These are phyloP conservation scores for Polia nebulosa DNA, from an alignment of 2,888 invertebrate species.

Conservation along the genomic window DNA sequence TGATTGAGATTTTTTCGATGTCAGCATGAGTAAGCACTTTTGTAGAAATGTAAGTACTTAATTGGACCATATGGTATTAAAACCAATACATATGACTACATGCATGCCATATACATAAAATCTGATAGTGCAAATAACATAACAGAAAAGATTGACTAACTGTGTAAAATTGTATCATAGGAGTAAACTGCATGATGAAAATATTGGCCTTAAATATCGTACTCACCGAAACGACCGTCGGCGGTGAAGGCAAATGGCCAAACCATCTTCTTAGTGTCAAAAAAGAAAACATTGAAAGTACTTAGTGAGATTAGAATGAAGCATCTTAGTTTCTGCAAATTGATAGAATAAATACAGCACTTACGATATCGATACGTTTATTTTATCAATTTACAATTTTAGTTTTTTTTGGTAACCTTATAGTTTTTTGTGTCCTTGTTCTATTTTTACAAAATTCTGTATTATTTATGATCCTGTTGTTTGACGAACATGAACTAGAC, in stretches of 20 bases:
- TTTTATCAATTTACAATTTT: conserved; percentile 41
- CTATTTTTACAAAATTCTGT: conserved; percentile 12
- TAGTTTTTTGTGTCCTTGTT: conserved; percentile 15
- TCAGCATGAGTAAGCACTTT: conserved; percentile 28
- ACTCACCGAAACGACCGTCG: conserved; percentile 33
- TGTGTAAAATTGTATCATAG: not conserved
- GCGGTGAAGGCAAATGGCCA: conserved; percentile 7
- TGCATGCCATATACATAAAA: not conserved
- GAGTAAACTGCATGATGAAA: not conserved
- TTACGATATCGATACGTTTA: conserved; percentile 32
- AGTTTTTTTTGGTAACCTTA: conserved; percentile 5
- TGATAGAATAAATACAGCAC: conserved; percentile 43
- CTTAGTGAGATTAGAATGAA: conserved; percentile 54
- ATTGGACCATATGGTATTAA: not conserved
- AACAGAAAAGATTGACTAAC: not conserved
- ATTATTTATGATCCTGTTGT: conserved; percentile 8
- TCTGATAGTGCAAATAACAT: not conserved
- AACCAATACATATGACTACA: not conserved
- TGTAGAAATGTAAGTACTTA: conserved; percentile 6
- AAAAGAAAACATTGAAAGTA: conserved; percentile 53
- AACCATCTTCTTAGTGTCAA: conserved; percentile 24
- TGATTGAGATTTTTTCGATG: conserved; percentile 45
- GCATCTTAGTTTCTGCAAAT: conserved; percentile 42
- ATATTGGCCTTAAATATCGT: not conserved
- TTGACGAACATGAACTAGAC: conserved; percentile 1